Evolutionary conservation across 2,797 vertebrate genomes (phyloP).

Genomic region (Halcyon chelicuti): DNA sequence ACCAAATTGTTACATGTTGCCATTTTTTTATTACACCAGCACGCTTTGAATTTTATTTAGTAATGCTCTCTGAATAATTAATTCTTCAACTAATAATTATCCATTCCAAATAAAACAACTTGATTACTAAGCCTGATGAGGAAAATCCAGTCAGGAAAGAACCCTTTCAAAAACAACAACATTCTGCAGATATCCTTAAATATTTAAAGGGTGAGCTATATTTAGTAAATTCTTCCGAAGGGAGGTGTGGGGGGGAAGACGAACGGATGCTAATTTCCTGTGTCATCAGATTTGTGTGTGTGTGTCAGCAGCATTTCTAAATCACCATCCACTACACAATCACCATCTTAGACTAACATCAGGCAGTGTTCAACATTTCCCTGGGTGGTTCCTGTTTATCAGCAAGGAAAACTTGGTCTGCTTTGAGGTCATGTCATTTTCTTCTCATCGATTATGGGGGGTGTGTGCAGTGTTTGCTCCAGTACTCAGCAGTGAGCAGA

Average conservation of each 20-base stretch:
- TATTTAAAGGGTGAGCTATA: slow-evolving; percentile 48
- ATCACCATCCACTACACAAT: not conserved
- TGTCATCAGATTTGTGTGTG: slow-evolving; percentile 41
- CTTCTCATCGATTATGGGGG: not conserved
- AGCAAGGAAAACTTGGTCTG: not conserved
- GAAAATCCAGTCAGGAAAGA: slow-evolving; percentile 56
- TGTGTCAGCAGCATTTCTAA: slow-evolving; percentile 56
- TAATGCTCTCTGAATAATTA: slow-evolving; percentile 46
- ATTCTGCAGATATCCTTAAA: slow-evolving; percentile 55
- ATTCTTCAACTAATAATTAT: slow-evolving; percentile 62
- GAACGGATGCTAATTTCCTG: slow-evolving; percentile 26
- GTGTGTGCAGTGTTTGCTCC: not conserved
- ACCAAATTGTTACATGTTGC: not conserved
- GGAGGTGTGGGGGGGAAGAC: not conserved
- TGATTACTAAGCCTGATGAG: slow-evolving; percentile 66
- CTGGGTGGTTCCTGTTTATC: not conserved
- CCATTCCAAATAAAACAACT: slow-evolving; percentile 46
- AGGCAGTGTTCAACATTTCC: not conserved
- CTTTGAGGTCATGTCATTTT: not conserved
- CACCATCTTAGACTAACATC: not conserved
- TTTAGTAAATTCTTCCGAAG: slow-evolving; percentile 37
- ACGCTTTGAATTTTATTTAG: slow-evolving; percentile 9
- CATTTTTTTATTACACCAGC: not conserved
- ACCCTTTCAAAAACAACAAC: slow-evolving; percentile 54
- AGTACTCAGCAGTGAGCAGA: not conserved